Percentiles rank a stretch among this genome's conserved stretches.
These are phyloP conservation scores for Aphidius ervi DNA, from an alignment of 1,140 invertebrate species.

Conservation along the genomic window DNA sequence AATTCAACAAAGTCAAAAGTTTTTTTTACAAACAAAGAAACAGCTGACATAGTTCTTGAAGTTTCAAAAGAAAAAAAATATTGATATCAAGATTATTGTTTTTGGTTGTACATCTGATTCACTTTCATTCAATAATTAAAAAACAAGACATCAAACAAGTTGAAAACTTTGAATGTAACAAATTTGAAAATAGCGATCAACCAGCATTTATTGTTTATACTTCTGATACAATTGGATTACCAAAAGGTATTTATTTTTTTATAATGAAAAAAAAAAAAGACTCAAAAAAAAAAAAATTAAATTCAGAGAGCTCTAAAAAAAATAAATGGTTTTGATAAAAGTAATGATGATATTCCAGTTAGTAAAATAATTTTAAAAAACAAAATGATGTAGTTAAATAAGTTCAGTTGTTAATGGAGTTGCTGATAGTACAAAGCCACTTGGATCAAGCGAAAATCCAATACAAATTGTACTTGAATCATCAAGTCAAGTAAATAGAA, in stretches of 20 bases:
- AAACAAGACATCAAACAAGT: slow-evolving; percentile 24
- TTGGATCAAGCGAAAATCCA: slow-evolving; percentile 61
- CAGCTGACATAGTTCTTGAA: slow-evolving; percentile 24
- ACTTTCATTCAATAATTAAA: slow-evolving; percentile 28
- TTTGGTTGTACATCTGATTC: slow-evolving; percentile 30
- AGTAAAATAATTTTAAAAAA: slow-evolving; percentile 12
- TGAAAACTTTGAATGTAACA: slow-evolving; percentile 25
- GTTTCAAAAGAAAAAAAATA: slow-evolving; percentile 26
- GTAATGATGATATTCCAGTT: not conserved
- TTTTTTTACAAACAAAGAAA: slow-evolving; percentile 37
- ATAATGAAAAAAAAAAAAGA: too few relatives aligned
- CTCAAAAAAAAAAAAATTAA: too few relatives aligned
- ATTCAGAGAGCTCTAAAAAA: not conserved
- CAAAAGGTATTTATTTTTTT: slow-evolving; percentile 26
- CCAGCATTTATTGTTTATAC: slow-evolving; percentile 37
- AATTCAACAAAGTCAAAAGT: slow-evolving; percentile 41
- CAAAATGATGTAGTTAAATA: slow-evolving; percentile 14
- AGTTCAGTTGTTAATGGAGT: slow-evolving; percentile 12
- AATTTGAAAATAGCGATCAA: slow-evolving; percentile 28
- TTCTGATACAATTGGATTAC: slow-evolving; percentile 39
- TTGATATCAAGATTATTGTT: slow-evolving; percentile 33
- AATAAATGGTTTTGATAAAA: too few relatives aligned
- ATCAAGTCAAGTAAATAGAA: too few relatives aligned
- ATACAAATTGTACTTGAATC: slow-evolving; percentile 65
- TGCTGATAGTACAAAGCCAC: slow-evolving; percentile 40